Evolutionary conservation across 2,113 vertebrate genomes (phyloP).

Genomic region (Pipa parva): DNA sequence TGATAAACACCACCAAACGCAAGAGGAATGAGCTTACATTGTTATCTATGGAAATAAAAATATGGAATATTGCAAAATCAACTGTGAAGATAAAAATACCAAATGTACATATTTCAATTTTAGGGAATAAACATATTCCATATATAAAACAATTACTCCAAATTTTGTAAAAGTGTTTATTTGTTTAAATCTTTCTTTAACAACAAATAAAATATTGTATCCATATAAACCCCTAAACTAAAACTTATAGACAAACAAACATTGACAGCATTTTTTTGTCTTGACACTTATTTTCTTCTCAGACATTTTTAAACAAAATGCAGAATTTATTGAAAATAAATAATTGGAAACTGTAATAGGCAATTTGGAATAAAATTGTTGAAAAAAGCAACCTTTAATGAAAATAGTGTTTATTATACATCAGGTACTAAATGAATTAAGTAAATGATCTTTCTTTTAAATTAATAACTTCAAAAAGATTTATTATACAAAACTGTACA

Average conservation of each 20-base stretch:
- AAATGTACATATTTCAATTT: too few relatives aligned
- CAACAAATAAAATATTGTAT: constrained; percentile 73
- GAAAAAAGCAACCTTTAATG: constrained; percentile 93
- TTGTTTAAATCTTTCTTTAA: constrained; percentile 67
- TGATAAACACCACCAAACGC: too few relatives aligned
- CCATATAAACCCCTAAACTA: constrained; percentile 68
- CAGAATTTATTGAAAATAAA: constrained; percentile 99
- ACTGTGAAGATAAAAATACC: too few relatives aligned
- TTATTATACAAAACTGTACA: constrained; percentile 99
- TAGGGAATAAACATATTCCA: neutral
- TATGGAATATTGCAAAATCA: too few relatives aligned
- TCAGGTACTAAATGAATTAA: constrained; percentile 95
- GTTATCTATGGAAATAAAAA: too few relatives aligned
- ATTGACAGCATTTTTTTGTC: constrained; percentile 69
- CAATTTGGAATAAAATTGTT: constrained; percentile 97
- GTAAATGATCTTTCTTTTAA: constrained; percentile 91
- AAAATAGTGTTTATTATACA: constrained; percentile 96
- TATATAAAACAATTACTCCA: constrained; percentile 45
- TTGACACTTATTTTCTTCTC: constrained; percentile 76
- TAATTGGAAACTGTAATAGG: constrained; percentile 88
- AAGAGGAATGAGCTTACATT: too few relatives aligned
- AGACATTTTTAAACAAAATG: constrained; percentile 78
- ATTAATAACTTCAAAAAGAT: constrained; percentile 92
- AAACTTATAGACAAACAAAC: constrained; percentile 65
- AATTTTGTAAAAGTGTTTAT: constrained; percentile 70